Conservation (phyloP, 2,888 invertebrate species). For the Smittia sp. region DNA sequence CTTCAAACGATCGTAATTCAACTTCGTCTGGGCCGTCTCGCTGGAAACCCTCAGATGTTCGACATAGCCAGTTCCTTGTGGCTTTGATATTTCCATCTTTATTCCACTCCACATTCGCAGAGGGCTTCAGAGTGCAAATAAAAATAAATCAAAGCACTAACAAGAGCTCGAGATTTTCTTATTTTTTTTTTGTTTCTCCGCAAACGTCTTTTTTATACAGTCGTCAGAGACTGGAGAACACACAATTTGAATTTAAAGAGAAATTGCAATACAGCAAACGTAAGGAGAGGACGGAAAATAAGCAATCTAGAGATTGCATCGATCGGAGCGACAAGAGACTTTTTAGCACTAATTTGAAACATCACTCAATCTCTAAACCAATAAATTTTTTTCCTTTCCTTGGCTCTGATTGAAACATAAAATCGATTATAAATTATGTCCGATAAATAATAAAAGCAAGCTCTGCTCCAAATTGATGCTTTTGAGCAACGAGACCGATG, state of each 20-base stretch:
- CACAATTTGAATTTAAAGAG: slow-evolving; percentile 13
- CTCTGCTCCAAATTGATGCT: no score
- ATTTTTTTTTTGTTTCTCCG: not conserved
- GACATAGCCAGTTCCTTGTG: slow-evolving; percentile 14
- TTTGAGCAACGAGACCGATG: no score
- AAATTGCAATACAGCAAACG: not conserved
- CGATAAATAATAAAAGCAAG: no score
- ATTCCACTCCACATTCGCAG: not conserved
- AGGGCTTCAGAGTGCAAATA: slow-evolving; percentile 36
- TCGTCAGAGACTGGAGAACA: not conserved
- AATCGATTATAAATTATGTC: no score
- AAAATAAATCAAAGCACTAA: slow-evolving; percentile 40
- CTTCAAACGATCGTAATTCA: no score
- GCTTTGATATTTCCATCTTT: slow-evolving; percentile 26
- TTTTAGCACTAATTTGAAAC: not conserved
- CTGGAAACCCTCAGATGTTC: no score
- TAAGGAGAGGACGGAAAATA: not conserved
- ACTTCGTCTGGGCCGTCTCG: no score
- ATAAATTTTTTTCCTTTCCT: no score
- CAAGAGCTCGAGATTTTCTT: slow-evolving; percentile 36
- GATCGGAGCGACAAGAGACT: not conserved
- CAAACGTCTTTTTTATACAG: not conserved
- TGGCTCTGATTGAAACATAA: no score
- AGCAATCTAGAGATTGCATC: not conserved
- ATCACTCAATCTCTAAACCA: no score